Percentiles rank a stretch among this genome's conserved stretches.
phyloP scores from a whole-genome alignment of 2,113 vertebrate genomes.

The Microcebus ravelobensis region DNA sequence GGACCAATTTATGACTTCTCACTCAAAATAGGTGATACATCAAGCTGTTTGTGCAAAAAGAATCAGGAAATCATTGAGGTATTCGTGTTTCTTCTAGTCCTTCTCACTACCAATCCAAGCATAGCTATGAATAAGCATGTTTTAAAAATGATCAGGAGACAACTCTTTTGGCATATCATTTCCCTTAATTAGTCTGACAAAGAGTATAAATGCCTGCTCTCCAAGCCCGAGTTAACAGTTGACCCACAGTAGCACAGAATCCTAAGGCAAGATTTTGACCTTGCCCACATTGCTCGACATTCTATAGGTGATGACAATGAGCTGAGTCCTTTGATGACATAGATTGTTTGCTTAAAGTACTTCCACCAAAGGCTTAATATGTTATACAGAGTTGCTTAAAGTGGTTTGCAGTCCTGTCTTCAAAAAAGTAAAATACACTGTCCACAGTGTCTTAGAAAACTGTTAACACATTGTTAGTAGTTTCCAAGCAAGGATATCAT shows the following conservation, averaged over 20 bases:
- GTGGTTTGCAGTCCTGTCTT: slow-evolving; percentile 5
- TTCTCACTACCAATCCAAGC: not conserved
- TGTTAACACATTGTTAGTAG: slow-evolving; percentile 59
- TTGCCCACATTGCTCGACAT: not conserved
- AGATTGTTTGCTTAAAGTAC: slow-evolving; percentile 37
- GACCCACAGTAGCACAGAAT: not conserved
- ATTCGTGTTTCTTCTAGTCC: not conserved
- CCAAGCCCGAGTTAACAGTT: not conserved
- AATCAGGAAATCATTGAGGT: not conserved
- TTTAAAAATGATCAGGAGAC: not conserved
- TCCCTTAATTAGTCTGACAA: slow-evolving; percentile 3
- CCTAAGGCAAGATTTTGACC: not conserved
- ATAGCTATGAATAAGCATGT: not conserved
- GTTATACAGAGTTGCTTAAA: not conserved
- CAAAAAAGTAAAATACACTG: slow-evolving; percentile 40
- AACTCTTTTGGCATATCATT: not conserved
- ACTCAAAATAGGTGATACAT: not conserved
- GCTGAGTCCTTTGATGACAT: slow-evolving; percentile 37
- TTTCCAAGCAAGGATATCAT: slow-evolving; percentile 51
- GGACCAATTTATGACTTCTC: not conserved
- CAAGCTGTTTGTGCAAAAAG: not conserved
- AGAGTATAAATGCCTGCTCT: not conserved
- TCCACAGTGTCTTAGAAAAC: slow-evolving; percentile 23
- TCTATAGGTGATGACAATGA: slow-evolving; percentile 41
- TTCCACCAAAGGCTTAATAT: not conserved